phyloP scores from a whole-genome alignment of 2,888 invertebrate genomes.

The Caenorhabditis sp. region DNA sequence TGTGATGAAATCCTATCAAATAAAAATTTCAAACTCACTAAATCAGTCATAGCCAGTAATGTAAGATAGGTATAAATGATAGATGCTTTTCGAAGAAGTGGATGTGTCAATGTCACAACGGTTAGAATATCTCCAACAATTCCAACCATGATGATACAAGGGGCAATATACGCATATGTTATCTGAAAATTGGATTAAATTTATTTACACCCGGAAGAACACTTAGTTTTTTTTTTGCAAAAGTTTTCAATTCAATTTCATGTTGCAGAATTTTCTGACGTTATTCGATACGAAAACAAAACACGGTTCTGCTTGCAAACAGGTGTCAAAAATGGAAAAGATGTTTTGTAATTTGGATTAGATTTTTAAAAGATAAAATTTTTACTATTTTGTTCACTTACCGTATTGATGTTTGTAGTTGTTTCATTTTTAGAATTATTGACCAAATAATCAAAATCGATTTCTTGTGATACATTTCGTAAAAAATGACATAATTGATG shows the following conservation, averaged over 20 bases:
- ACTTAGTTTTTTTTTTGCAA: too few relatives aligned
- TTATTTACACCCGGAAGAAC: too few relatives aligned
- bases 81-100: conserved; percentile 71
- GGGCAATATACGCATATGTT: conserved; percentile 72
- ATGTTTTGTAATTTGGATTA: background rate
- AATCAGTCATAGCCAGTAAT: conserved; percentile 57
- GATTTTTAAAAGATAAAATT: background rate
- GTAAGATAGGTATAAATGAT: conserved; percentile 73
- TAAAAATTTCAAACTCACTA: conserved; percentile 24
- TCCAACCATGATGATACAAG: conserved; percentile 73
- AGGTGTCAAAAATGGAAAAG: too few relatives aligned
- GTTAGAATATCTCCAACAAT: conserved; percentile 74
- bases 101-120: conserved; percentile 73
- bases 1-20: background rate
- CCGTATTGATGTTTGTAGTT: conserved; percentile 39
- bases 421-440: conserved; percentile 28
- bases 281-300: too few relatives aligned
- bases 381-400: conserved; percentile 15
- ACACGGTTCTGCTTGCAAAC: too few relatives aligned
- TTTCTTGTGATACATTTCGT: conserved; percentile 14
- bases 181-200: conserved; percentile 48
- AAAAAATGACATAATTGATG: conserved; percentile 37
- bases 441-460: conserved; percentile 31
- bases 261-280: too few relatives aligned
- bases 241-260: too few relatives aligned